Conservation (phyloP, 2,113 vertebrate species). For the Alligator sinensis region DNA sequence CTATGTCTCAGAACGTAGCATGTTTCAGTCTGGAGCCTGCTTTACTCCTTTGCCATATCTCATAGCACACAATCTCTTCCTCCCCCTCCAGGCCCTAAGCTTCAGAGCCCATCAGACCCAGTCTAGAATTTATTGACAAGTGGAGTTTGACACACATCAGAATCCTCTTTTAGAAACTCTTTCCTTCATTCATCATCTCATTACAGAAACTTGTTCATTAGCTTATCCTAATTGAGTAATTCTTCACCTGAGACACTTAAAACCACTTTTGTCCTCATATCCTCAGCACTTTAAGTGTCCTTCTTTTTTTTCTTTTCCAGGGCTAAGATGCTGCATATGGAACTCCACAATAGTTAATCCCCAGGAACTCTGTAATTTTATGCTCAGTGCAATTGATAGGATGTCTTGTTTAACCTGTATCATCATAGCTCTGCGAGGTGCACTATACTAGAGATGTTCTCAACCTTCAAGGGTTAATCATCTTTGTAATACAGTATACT, state of each 20-base stretch:
- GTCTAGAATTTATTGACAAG: constrained; percentile 6
- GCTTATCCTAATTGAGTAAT: neutral
- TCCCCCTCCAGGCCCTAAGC: neutral
- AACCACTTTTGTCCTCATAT: neutral
- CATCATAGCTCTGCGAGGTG: too few relatives aligned
- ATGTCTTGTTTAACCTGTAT: neutral
- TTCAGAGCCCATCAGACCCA: constrained; percentile 9
- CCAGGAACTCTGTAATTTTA: neutral
- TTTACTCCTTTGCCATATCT: neutral
- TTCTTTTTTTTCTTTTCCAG: neutral
- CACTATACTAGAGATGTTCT: neutral
- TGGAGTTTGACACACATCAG: neutral
- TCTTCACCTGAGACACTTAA: neutral
- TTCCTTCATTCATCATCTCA: neutral
- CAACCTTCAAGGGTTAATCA: neutral
- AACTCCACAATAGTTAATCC: neutral
- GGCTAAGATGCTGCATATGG: neutral
- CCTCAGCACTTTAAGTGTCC: neutral
- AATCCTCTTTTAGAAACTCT: neutral
- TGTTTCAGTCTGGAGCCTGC: neutral
- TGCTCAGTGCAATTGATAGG: neutral
- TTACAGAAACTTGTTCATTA: neutral
- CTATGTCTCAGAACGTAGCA: neutral
- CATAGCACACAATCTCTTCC: neutral
- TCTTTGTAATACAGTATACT: neutral